These are phyloP conservation scores for Leptonema lineaticorne DNA, from an alignment of 1,140 invertebrate genomes.

Conservation along the genomic window DNA sequence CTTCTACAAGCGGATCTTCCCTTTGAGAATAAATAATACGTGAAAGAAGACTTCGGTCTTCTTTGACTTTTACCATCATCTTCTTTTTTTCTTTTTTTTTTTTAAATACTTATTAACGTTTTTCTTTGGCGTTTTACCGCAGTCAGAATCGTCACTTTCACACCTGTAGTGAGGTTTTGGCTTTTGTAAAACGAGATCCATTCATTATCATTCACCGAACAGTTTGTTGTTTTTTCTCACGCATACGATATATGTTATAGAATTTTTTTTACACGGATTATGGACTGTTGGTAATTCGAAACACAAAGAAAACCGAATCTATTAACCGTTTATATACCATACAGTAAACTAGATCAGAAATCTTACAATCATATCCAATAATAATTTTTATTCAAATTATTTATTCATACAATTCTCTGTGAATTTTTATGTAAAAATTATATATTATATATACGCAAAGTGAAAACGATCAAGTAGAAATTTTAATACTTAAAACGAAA, in stretches of 20 bases:
- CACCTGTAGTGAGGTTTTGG: neutral
- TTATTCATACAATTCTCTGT: no score
- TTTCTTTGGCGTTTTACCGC: neutral
- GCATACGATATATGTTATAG: neutral
- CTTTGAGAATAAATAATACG: neutral
- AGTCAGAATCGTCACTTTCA: neutral
- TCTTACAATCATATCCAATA: no score
- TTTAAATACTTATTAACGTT: neutral
- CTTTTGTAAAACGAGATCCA: neutral
- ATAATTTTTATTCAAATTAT: no score
- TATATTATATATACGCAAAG: no score
- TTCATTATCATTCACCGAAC: neutral
- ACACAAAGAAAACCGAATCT: neutral
- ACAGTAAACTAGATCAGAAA: neutral
- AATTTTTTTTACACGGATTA: neutral
- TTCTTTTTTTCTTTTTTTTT: no score
- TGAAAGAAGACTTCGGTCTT: neutral
- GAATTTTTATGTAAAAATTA: no score
- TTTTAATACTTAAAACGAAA: no score
- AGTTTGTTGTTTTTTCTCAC: neutral
- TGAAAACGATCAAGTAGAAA: no score
- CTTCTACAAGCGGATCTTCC: neutral
- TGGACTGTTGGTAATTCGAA: neutral
- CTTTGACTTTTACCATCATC: no score
- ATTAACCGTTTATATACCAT: neutral